These are phyloP conservation scores for Pseudorectes ferrugineus DNA, from an alignment of 2,113 vertebrate genomes.

Conservation along the genomic window DNA sequence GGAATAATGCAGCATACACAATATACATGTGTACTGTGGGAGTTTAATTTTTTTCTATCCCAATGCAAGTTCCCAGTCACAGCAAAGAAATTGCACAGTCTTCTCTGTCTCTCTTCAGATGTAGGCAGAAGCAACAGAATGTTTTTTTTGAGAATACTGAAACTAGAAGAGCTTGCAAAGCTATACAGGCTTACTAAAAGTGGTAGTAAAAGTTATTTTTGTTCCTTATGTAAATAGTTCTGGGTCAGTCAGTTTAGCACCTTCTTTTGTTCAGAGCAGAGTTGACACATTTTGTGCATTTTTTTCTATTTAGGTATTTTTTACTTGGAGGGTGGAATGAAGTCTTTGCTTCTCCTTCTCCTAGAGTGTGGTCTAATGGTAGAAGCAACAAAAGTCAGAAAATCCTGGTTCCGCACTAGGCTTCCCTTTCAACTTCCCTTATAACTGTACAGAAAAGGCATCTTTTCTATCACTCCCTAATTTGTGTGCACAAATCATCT, in stretches of 20 bases:
- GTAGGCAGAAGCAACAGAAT: background rate
- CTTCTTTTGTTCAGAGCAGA: background rate
- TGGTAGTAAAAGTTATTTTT: background rate
- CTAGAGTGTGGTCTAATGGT: background rate
- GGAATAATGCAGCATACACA: background rate
- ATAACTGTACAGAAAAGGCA: background rate
- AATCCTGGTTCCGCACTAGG: background rate
- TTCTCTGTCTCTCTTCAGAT: background rate
- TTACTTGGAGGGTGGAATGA: background rate
- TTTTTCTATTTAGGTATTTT: background rate
- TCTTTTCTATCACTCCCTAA: background rate
- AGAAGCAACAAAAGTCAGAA: background rate
- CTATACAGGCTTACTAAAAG: background rate
- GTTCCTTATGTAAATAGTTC: background rate
- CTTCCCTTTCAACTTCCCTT: background rate
- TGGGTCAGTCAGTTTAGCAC: background rate
- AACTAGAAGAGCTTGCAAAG: background rate
- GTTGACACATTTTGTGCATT: background rate
- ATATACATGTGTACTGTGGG: background rate
- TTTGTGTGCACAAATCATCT: background rate
- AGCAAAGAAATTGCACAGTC: background rate
- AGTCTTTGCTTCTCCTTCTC: background rate
- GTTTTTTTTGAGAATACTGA: background rate
- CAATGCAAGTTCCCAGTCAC: background rate
- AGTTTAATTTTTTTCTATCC: background rate